Percentiles rank a stretch among this genome's conserved stretches.
These are phyloP conservation scores for Trachythela sp. DNA, from an alignment of 64 coral and sea anemone genomes.

Conservation along the genomic window DNA sequence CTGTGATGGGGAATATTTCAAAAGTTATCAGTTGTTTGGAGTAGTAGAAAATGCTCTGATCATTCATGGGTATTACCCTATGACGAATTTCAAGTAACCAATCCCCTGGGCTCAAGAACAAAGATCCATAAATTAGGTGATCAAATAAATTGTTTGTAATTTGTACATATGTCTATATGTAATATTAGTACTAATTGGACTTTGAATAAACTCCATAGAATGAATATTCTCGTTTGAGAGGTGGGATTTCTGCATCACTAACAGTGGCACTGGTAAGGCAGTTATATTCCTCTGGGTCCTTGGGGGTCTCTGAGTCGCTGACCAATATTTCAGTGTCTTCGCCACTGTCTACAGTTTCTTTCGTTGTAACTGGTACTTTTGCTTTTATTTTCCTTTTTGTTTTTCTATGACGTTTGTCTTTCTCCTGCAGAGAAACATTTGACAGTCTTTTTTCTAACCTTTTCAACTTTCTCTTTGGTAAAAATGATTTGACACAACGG, in stretches of 20 bases:
- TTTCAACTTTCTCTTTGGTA: too few relatives aligned
- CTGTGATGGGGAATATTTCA: slow-evolving; percentile 36
- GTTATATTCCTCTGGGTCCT: too few relatives aligned
- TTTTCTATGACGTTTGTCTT: too few relatives aligned
- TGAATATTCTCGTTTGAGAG: not conserved
- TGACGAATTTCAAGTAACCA: slow-evolving; percentile 47
- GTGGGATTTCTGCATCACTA: not conserved
- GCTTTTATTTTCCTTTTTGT: too few relatives aligned
- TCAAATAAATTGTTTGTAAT: not conserved
- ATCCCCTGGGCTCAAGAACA: slow-evolving; percentile 39
- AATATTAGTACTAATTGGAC: not conserved
- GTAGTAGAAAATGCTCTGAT: not conserved
- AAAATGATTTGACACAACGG: too few relatives aligned
- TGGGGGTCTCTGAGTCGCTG: not conserved
- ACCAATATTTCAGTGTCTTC: not conserved
- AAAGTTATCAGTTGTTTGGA: slow-evolving; percentile 25
- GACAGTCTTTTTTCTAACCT: too few relatives aligned
- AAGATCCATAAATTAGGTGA: slow-evolving; percentile 8
- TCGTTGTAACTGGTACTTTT: too few relatives aligned
- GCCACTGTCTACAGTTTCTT: not conserved
- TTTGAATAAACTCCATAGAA: not conserved
- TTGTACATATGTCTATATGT: not conserved
- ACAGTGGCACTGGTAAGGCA: not conserved
- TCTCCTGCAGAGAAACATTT: too few relatives aligned
- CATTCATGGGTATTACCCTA: slow-evolving; percentile 38